Conservation (phyloP, 92 coral and sea anemone genomes). For the Epizoanthus fatuus region DNA sequence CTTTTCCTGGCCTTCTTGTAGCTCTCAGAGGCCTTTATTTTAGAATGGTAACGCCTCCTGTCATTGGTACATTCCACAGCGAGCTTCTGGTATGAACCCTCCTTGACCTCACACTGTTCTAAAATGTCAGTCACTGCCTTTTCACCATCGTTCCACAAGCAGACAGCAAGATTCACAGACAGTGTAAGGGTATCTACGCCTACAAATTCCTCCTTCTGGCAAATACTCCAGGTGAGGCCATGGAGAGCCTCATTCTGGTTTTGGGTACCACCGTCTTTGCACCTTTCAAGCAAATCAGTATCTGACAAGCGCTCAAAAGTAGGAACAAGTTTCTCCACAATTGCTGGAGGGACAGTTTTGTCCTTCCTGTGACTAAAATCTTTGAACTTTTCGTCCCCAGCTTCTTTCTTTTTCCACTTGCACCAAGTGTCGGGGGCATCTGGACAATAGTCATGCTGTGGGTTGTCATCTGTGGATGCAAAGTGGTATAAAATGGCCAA, state of each 20-base stretch:
- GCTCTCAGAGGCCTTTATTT: conserved; percentile 3
- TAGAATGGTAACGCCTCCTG: conserved; percentile 22
- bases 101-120: conserved; percentile 6
- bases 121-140: conserved; percentile 14
- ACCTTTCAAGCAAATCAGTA: conserved; percentile 16
- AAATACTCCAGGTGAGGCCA: conserved; percentile 29
- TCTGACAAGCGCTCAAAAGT: conserved; percentile 20
- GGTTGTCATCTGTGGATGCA: conserved; percentile 28
- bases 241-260: conserved; percentile 39
- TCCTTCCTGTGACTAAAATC: conserved; percentile 2
- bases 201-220: conserved; percentile 5
- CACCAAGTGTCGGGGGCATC: conserved; percentile 27
- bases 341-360: background rate
- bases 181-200: background rate
- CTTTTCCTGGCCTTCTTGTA: conserved; percentile 7
- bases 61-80: conserved; percentile 3
- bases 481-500: conserved; percentile 6
- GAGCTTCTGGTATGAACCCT: conserved; percentile 20
- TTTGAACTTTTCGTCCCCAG: conserved; percentile 8
- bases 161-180: conserved; percentile 13
- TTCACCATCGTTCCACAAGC: conserved; percentile 30
- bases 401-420: conserved; percentile 6
- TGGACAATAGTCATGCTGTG: conserved; percentile 30
- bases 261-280: conserved; percentile 21
- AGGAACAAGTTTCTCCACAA: conserved; percentile 15